A percentile compares a stretch with the other conserved stretches of the same genome.
These are phyloP conservation scores for Pogonocherus hispidulus DNA, from an alignment of 2,888 invertebrate species.

Conservation along the genomic window DNA sequence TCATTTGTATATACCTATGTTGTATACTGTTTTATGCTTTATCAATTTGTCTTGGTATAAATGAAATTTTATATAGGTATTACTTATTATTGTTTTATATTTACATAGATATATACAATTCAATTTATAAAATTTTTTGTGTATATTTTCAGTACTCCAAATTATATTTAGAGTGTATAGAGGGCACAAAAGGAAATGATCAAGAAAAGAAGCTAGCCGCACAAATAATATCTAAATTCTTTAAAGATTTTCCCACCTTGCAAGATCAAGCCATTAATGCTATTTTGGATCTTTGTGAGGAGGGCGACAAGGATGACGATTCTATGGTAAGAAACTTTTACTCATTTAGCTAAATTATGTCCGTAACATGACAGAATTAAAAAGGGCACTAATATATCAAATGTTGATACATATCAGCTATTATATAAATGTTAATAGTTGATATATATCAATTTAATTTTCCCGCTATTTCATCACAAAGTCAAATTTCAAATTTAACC, in stretches of 20 bases:
- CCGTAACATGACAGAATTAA: too few species aligned
- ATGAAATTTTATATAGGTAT: too few species aligned
- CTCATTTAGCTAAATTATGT: neutral
- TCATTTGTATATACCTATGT: too few species aligned
- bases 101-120: neutral
- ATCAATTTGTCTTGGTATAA: too few species aligned
- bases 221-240: slow-evolving; percentile 95
- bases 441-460: too few species aligned
- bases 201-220: slow-evolving; percentile 94
- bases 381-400: too few species aligned
- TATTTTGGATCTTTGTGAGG: slow-evolving; percentile 94
- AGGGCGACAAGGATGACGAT: slow-evolving; percentile 97
- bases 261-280: slow-evolving; percentile 92
- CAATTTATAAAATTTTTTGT: neutral
- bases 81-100: too few species aligned
- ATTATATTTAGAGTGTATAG: slow-evolving; percentile 89
- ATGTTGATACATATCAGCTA: too few species aligned
- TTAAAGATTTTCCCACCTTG: slow-evolving; percentile 89
- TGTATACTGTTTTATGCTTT: too few species aligned
- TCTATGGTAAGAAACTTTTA: slow-evolving; percentile 77
- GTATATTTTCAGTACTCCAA: slow-evolving; percentile 81
- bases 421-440: too few species aligned
- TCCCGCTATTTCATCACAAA: too few species aligned
- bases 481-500: too few species aligned
- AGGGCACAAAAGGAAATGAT: slow-evolving; percentile 88